Conservation (phyloP, 2,113 vertebrate genomes). For the Microcebus tavaratra region DNA sequence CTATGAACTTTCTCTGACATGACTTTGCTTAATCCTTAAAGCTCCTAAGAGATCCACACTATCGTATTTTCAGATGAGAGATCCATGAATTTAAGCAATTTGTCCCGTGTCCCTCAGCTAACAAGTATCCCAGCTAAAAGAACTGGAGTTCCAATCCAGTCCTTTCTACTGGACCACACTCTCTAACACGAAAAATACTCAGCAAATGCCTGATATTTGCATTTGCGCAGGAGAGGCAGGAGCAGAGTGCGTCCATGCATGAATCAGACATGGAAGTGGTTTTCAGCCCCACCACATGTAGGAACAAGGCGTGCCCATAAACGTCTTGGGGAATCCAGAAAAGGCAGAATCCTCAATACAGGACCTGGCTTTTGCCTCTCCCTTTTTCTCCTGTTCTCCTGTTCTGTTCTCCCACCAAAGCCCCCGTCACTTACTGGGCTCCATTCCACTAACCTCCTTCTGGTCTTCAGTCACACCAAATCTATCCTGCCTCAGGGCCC, state of each 20-base stretch:
- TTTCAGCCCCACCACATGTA: too few relatives aligned
- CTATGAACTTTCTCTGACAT: not conserved
- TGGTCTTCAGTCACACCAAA: not conserved
- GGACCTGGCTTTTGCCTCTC: too few relatives aligned
- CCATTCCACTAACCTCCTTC: not conserved
- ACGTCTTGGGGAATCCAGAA: not conserved
- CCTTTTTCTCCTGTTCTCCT: not conserved
- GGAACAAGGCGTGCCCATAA: rapidly evolving
- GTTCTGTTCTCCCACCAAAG: not conserved
- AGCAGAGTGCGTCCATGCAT: rapidly evolving
- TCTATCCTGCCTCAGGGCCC: not conserved
- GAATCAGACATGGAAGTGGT: rapidly evolving
- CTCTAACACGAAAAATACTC: not conserved
- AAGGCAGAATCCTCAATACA: rapidly evolving
- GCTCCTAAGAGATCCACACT: not conserved
- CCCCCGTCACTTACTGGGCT: not conserved
- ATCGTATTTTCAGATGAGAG: not conserved
- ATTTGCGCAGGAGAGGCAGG: not conserved
- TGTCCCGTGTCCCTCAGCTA: not conserved
- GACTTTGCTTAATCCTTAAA: not conserved
- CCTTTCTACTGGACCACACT: not conserved
- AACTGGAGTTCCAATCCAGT: not conserved
- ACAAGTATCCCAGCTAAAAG: not conserved
- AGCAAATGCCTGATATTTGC: not conserved
- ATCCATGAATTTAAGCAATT: not conserved